Percentiles rank a stretch among this genome's conserved stretches.
Conservation (phyloP, 2,797 vertebrate genomes). For the Aldrovandia affinis region DNA sequence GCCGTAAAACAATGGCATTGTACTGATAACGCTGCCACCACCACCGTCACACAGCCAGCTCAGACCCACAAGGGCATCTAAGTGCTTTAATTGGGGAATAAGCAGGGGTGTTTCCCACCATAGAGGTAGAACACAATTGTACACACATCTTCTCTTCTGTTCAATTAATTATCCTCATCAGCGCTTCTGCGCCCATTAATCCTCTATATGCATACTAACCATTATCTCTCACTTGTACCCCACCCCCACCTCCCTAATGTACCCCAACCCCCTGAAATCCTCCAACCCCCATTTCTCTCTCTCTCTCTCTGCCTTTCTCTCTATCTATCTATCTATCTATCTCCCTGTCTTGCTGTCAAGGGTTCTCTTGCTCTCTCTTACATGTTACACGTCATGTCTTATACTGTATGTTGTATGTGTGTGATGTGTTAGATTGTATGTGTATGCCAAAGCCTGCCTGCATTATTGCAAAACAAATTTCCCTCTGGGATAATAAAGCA, state of each 20-base stretch:
- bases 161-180: constrained; percentile 42
- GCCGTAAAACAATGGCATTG: not conserved
- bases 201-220: constrained; percentile 13
- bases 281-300: not conserved
- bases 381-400: too few species aligned
- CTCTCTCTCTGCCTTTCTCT: not conserved
- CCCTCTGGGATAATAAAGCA: too few species aligned
- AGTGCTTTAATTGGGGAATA: constrained; percentile 21
- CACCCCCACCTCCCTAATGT: not conserved
- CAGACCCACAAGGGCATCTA: not conserved
- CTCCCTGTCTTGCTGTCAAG: constrained; percentile 7
- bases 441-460: too few species aligned
- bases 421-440: too few species aligned
- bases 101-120: constrained; percentile 20
- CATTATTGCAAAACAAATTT: too few species aligned
- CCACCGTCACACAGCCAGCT: not conserved
- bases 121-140: constrained; percentile 32
- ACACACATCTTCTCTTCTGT: constrained; percentile 34
- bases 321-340: not conserved
- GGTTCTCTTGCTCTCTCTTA: not conserved
- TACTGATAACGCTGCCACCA: not conserved
- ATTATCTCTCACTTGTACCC: not conserved
- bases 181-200: constrained; percentile 39
- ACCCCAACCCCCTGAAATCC: not conserved
- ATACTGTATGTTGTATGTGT: too few species aligned